Conservation (phyloP, 2,888 invertebrate species). For the Aphodius sticticus region DNA sequence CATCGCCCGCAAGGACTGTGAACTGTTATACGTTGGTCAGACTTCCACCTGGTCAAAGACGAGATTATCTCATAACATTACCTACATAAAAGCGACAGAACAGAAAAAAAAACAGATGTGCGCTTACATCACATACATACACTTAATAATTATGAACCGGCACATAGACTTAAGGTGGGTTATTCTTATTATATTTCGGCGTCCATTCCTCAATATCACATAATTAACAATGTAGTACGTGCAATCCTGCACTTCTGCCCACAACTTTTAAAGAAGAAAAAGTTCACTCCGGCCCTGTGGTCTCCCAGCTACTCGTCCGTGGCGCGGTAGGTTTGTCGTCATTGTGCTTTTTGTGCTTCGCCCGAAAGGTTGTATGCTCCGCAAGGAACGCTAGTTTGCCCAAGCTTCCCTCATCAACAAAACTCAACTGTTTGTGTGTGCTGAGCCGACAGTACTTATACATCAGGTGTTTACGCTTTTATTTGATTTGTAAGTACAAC, state of each 20-base stretch:
- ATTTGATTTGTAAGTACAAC: neutral
- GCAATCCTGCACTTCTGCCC: neutral
- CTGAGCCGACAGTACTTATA: neutral
- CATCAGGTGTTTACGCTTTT: neutral
- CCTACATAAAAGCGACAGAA: no score
- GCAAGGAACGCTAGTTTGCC: neutral
- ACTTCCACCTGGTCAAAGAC: no score
- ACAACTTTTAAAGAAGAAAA: neutral
- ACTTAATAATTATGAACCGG: no score
- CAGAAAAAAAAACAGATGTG: no score
- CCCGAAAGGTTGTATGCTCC: neutral
- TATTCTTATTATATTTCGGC: neutral
- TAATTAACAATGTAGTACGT: neutral
- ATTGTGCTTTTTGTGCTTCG: slow-evolving; percentile 4
- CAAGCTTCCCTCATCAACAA: neutral
- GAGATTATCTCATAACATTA: no score
- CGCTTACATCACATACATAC: no score
- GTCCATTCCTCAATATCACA: slow-evolving; percentile 4
- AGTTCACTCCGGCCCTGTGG: neutral
- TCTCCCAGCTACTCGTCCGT: neutral
- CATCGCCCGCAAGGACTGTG: no score
- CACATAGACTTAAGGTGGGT: no score
- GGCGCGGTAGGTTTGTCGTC: neutral
- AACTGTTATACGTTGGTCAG: no score
- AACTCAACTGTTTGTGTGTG: neutral